These are phyloP conservation scores for Plodia interpunctella DNA, from an alignment of 1,140 invertebrate species.

Conservation along the genomic window DNA sequence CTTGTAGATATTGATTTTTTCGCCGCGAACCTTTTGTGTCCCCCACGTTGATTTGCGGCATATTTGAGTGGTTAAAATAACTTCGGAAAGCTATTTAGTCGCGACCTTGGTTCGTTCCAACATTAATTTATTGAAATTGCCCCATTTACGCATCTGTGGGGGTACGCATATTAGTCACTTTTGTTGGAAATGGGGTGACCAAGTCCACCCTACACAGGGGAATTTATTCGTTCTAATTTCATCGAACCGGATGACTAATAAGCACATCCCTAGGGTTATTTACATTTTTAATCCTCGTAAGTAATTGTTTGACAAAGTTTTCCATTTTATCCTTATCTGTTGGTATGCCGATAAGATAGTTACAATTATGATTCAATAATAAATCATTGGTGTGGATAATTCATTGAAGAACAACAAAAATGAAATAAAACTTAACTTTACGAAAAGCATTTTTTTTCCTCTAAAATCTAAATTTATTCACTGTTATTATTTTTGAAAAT, in stretches of 20 bases:
- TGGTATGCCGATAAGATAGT: background rate
- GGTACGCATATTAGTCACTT: slow-evolving; percentile 35
- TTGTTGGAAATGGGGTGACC: slow-evolving; percentile 47
- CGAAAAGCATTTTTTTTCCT: too few species aligned
- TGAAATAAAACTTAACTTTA: too few species aligned
- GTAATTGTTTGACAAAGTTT: background rate
- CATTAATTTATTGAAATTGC: slow-evolving; percentile 29
- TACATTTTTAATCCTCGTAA: background rate
- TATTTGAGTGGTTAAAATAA: slow-evolving; percentile 26
- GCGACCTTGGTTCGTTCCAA: slow-evolving; percentile 23
- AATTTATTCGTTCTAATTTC: background rate
- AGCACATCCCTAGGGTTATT: background rate
- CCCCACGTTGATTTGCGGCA: slow-evolving; percentile 23
- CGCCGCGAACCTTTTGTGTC: slow-evolving; percentile 14
- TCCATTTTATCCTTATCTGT: too few species aligned
- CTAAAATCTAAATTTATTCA: too few species aligned
- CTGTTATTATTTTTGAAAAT: too few species aligned
- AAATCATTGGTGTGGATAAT: background rate
- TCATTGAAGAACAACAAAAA: too few species aligned
- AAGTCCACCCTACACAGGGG: background rate
- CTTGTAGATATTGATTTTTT: slow-evolving; percentile 32
- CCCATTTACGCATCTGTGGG: slow-evolving; percentile 20
- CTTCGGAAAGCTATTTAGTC: slow-evolving; percentile 2
- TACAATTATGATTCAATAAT: background rate
- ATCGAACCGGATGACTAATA: background rate